Evolutionary conservation across 2,888 invertebrate species (phyloP).

Genomic region (Mimas tiliae): DNA sequence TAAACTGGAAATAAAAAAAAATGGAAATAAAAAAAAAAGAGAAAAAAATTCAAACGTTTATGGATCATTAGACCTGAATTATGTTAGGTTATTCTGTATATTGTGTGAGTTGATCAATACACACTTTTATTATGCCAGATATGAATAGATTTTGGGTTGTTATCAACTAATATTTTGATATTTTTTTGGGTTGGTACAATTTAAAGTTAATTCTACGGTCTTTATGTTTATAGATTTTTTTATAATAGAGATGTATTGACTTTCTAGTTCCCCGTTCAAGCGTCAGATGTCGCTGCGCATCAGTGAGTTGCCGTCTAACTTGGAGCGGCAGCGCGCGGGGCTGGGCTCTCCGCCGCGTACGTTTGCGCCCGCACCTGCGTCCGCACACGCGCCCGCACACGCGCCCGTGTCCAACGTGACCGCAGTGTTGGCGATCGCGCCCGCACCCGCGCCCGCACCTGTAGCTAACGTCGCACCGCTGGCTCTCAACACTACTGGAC

Average conservation of each 20-base stretch:
- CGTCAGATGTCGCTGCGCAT: slow-evolving; percentile 97
- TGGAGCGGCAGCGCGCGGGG: slow-evolving; percentile 91
- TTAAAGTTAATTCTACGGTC: too few relatives aligned
- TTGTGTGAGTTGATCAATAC: too few relatives aligned
- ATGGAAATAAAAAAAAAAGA: too few relatives aligned
- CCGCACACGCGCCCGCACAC: slow-evolving; percentile 50
- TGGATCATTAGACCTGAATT: too few relatives aligned
- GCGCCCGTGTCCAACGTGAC: slow-evolving; percentile 16
- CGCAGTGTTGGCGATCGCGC: slow-evolving; percentile 87
- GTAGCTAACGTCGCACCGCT: slow-evolving; percentile 57
- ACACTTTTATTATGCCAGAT: too few relatives aligned
- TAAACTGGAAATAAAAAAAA: too few relatives aligned
- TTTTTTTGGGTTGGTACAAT: too few relatives aligned
- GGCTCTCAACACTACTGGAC: slow-evolving; percentile 41
- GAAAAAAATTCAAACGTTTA: too few relatives aligned
- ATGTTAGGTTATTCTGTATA: too few relatives aligned
- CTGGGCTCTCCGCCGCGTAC: slow-evolving; percentile 90
- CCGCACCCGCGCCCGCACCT: slow-evolving; percentile 82
- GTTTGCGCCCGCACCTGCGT: slow-evolving; percentile 78
- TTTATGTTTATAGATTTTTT: too few relatives aligned
- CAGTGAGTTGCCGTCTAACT: slow-evolving; percentile 97
- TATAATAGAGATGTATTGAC: slow-evolving; percentile 1
- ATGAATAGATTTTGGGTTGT: too few relatives aligned
- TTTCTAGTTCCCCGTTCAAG: slow-evolving; percentile 95
- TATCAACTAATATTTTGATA: too few relatives aligned